Evolutionary conservation across 2,797 vertebrate species (phyloP).

Genomic region (Liasis olivaceus): DNA sequence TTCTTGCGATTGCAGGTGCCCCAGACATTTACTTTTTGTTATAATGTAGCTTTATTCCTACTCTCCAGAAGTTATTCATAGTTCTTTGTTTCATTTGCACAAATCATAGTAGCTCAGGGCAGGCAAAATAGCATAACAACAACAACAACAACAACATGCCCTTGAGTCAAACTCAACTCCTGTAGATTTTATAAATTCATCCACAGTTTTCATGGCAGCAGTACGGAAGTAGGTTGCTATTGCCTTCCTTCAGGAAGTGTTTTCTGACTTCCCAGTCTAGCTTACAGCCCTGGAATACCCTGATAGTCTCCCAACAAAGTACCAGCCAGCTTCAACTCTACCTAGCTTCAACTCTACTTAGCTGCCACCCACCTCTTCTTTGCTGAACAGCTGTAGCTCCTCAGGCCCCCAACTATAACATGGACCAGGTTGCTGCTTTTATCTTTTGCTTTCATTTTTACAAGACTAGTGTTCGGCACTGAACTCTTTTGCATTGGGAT

Average conservation of each 20-base stretch:
- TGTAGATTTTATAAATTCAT: background rate
- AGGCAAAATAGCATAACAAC: background rate
- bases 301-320: background rate
- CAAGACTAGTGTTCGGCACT: background rate
- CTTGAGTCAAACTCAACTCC: background rate
- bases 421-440: background rate
- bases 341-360: background rate
- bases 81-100: background rate
- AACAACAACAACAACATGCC: background rate
- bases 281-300: background rate
- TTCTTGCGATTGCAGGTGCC: slow-evolving; percentile 93
- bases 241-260: background rate
- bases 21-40: background rate
- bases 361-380: background rate
- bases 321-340: background rate
- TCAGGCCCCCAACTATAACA: background rate
- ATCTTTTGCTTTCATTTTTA: background rate
- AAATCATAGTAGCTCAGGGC: background rate
- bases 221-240: background rate
- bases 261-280: background rate
- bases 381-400: background rate
- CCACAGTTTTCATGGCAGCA: background rate
- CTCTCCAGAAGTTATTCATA: background rate
- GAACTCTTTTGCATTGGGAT: background rate
- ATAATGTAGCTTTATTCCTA: background rate